These are phyloP conservation scores for Myotis pilosus DNA, from an alignment of 2,797 vertebrate genomes.

Conservation along the genomic window DNA sequence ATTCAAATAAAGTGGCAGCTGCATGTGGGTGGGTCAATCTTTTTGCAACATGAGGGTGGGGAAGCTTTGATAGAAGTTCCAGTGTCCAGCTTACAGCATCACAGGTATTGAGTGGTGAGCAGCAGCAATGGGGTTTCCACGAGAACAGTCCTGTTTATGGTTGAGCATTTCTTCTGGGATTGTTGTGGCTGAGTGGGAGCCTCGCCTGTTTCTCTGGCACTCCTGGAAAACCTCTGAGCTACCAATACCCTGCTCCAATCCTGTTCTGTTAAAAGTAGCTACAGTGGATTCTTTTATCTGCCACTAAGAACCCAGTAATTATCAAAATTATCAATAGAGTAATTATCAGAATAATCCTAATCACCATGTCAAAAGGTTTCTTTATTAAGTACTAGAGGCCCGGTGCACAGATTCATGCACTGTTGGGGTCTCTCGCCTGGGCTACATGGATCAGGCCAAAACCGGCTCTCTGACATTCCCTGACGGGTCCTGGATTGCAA, in stretches of 20 bases:
- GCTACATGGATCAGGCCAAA: too few relatives aligned
- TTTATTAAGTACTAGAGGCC: background rate
- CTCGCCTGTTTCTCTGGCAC: background rate
- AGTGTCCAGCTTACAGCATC: background rate
- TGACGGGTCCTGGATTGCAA: too few relatives aligned
- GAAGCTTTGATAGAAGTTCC: background rate
- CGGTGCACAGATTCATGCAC: too few relatives aligned
- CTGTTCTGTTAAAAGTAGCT: background rate
- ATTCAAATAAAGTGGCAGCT: background rate
- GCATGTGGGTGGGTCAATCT: background rate
- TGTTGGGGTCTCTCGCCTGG: too few relatives aligned
- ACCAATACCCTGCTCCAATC: background rate
- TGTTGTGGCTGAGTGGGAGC: background rate
- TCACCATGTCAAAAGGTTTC: background rate
- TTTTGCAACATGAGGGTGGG: background rate
- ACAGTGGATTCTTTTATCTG: slow-evolving; percentile 23
- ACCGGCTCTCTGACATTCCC: too few relatives aligned
- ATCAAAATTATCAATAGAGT: background rate
- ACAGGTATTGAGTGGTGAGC: background rate
- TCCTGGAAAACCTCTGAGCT: background rate
- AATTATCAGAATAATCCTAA: slow-evolving; percentile 30
- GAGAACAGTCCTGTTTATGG: background rate
- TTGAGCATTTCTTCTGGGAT: background rate
- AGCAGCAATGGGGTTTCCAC: background rate
- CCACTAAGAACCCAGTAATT: slow-evolving; percentile 22